phyloP scores from a whole-genome alignment of 2,888 invertebrate species.

The Nephrocerus scutellatus region DNA sequence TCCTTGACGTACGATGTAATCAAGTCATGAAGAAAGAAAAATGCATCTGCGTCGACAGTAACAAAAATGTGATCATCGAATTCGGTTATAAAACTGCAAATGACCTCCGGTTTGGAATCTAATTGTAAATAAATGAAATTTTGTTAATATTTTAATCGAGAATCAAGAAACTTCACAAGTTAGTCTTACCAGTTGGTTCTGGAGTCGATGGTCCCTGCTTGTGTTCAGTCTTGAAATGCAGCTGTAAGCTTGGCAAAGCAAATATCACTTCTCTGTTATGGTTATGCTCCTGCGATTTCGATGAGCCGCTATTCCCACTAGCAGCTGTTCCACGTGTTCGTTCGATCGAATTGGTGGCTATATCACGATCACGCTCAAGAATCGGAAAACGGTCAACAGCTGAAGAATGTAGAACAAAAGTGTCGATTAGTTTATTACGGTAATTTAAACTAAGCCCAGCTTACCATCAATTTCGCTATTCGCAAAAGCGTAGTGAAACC shows the following conservation, averaged over 20 bases:
- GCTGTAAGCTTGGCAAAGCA: slow-evolving; percentile 84
- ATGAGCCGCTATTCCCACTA: slow-evolving; percentile 45
- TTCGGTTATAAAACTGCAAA: slow-evolving; percentile 96
- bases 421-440: neutral
- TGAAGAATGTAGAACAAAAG: slow-evolving; percentile 40
- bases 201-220: slow-evolving; percentile 70
- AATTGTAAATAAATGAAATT: slow-evolving; percentile 20
- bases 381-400: slow-evolving; percentile 88
- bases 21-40: slow-evolving; percentile 95
- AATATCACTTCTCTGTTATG: slow-evolving; percentile 94
- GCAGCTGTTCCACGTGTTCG: slow-evolving; percentile 50
- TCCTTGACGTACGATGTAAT: slow-evolving; percentile 94
- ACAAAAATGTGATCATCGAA: slow-evolving; percentile 98
- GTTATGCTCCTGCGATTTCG: slow-evolving; percentile 67
- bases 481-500: slow-evolving; percentile 95
- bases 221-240: slow-evolving; percentile 90
- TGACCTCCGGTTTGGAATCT: slow-evolving; percentile 81
- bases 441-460: slow-evolving; percentile 13
- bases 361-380: slow-evolving; percentile 68
- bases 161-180: neutral
- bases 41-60: slow-evolving; percentile 95
- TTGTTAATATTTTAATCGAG: too few species aligned
- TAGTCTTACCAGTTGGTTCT: slow-evolving; percentile 52
- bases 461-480: slow-evolving; percentile 90
- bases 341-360: slow-evolving; percentile 53